These are phyloP conservation scores for Plotosus lineatus DNA, from an alignment of 2,113 vertebrate genomes.

Conservation along the genomic window DNA sequence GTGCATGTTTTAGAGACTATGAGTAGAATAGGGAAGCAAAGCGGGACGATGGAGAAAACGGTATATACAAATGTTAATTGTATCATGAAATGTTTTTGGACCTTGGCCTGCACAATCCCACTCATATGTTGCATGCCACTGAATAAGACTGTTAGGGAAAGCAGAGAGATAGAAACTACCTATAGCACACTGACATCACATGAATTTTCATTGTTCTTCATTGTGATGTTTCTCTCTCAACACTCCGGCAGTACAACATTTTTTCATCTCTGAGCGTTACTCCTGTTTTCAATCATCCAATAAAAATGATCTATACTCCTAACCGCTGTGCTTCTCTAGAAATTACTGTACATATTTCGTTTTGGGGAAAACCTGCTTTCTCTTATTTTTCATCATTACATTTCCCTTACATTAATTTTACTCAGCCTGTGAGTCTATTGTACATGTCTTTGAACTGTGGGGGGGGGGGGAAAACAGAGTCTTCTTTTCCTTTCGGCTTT, in stretches of 20 bases:
- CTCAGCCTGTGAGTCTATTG: no score
- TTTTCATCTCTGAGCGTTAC: constrained; percentile 18
- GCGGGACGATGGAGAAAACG: constrained; percentile 27
- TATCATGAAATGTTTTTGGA: constrained; percentile 17
- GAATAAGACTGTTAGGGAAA: constrained; percentile 7
- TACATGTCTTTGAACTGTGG: no score
- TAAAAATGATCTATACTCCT: constrained; percentile 29
- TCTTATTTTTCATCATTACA: neutral
- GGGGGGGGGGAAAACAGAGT: no score
- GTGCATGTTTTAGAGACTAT: constrained; percentile 40
- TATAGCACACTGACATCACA: constrained; percentile 14
- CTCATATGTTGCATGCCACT: constrained; percentile 16
- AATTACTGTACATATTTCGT: no score
- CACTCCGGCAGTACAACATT: constrained; percentile 4
- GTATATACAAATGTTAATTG: constrained; percentile 26
- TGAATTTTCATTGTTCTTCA: constrained; percentile 9
- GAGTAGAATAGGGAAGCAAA: constrained; percentile 13
- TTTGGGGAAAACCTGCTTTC: no score
- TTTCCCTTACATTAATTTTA: no score
- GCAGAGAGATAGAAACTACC: constrained; percentile 5
- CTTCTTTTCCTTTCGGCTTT: no score
- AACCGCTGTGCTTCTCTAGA: constrained; percentile 4
- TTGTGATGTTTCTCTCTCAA: constrained; percentile 13
- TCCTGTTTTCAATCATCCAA: constrained; percentile 27
- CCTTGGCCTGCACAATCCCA: neutral